Evolutionary conservation across 2,797 vertebrate genomes (phyloP).

Genomic region (Spinus pinus): DNA sequence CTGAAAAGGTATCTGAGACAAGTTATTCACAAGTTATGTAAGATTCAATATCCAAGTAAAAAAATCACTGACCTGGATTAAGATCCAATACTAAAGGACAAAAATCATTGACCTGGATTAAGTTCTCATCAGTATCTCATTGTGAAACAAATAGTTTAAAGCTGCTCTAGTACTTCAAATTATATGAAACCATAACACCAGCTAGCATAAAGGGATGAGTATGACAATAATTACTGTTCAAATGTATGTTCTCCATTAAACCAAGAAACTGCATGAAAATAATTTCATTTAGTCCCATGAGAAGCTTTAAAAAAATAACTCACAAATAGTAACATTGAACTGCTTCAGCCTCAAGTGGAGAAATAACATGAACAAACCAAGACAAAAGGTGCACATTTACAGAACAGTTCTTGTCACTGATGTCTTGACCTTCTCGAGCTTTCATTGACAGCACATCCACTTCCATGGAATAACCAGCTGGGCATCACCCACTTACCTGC

Average conservation of each 20-base stretch:
- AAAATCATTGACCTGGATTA: not conserved
- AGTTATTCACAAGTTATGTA: not conserved
- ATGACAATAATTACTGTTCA: not conserved
- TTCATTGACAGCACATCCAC: not conserved
- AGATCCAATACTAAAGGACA: not conserved
- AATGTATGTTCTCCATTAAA: not conserved
- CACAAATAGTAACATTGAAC: not conserved
- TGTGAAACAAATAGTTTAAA: not conserved
- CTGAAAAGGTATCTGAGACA: not conserved
- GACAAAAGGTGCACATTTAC: not conserved
- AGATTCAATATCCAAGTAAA: not conserved
- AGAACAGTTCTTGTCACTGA: not conserved
- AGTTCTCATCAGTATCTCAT: not conserved
- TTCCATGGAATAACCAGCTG: not conserved
- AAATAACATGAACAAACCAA: not conserved
- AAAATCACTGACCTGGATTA: not conserved
- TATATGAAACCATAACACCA: not conserved
- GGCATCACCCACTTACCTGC: not conserved
- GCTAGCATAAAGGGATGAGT: not conserved
- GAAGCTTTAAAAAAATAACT: not conserved
- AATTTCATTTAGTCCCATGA: not conserved
- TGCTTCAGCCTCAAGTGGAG: not conserved
- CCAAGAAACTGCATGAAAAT: not conserved
- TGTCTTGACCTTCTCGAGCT: not conserved
- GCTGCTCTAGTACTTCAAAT: not conserved